Evolutionary conservation across 1,140 invertebrate genomes (phyloP).

Genomic region (Cylas formicarius): DNA sequence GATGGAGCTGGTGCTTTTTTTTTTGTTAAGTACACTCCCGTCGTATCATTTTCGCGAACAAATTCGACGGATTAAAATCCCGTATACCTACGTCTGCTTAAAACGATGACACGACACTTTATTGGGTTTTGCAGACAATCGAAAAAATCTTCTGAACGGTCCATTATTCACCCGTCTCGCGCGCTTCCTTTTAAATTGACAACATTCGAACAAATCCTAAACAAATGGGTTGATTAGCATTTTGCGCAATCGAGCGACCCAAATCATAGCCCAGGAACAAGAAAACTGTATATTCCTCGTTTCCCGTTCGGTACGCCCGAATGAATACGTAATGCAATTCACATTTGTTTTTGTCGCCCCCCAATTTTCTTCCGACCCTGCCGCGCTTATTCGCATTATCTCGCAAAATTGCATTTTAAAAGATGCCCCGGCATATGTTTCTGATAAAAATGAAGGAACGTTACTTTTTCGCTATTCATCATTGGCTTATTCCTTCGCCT

Average conservation of each 20-base stretch:
- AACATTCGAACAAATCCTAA: constrained; percentile 19
- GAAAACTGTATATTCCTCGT: constrained; percentile 27
- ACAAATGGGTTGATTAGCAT: constrained; percentile 34
- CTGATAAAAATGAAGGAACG: constrained; percentile 37
- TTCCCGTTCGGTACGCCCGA: constrained; percentile 27
- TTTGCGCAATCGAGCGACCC: constrained; percentile 22
- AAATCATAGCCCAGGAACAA: constrained; percentile 28
- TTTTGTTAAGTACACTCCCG: no score
- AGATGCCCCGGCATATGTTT: constrained; percentile 37
- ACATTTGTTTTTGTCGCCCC: constrained; percentile 41
- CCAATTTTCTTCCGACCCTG: constrained; percentile 21
- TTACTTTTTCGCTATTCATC: constrained; percentile 25
- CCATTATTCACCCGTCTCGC: no score
- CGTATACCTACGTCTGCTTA: no score
- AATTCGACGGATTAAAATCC: no score
- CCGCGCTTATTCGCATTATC: constrained; percentile 34
- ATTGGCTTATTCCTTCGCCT: no score
- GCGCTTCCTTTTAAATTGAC: constrained; percentile 17
- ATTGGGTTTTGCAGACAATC: constrained; percentile 1
- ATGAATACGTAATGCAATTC: constrained; percentile 40
- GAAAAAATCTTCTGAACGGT: constrained; percentile 9
- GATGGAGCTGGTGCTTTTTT: no score
- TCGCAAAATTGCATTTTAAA: constrained; percentile 40
- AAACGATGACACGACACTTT: no score
- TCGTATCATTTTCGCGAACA: no score